Conservation (phyloP, 2,113 vertebrate species). For the Microtus richardsoni region DNA sequence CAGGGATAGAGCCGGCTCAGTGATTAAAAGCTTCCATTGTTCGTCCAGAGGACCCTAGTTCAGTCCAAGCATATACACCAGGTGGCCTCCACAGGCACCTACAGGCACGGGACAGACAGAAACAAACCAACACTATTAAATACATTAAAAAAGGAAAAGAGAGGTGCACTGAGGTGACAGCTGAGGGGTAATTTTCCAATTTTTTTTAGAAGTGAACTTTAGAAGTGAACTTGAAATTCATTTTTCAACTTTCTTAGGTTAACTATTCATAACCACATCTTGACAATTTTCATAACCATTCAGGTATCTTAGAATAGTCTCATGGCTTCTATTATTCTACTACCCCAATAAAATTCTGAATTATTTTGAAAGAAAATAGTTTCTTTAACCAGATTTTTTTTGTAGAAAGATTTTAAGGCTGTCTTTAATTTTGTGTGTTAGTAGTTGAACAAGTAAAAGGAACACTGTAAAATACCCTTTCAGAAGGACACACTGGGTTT, state of each 20-base stretch:
- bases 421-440: background rate
- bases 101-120: background rate
- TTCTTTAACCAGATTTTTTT: background rate
- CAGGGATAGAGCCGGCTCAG: background rate
- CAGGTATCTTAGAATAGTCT: background rate
- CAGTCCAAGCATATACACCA: background rate
- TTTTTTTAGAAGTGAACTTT: constrained; percentile 24
- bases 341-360: background rate
- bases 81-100: background rate
- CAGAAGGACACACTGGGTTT: background rate
- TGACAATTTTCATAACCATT: background rate
- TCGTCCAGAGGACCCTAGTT: background rate
- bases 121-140: background rate
- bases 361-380: background rate
- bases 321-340: background rate
- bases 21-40: background rate
- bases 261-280: background rate
- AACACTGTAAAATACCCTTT: background rate
- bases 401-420: background rate
- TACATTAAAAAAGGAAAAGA: background rate
- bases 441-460: background rate
- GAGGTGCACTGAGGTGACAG: background rate
- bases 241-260: constrained; percentile 9
- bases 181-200: background rate
- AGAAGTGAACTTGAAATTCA: background rate